These are phyloP conservation scores for Noctua fimbriata DNA, from an alignment of 2,888 invertebrate species.

Conservation along the genomic window DNA sequence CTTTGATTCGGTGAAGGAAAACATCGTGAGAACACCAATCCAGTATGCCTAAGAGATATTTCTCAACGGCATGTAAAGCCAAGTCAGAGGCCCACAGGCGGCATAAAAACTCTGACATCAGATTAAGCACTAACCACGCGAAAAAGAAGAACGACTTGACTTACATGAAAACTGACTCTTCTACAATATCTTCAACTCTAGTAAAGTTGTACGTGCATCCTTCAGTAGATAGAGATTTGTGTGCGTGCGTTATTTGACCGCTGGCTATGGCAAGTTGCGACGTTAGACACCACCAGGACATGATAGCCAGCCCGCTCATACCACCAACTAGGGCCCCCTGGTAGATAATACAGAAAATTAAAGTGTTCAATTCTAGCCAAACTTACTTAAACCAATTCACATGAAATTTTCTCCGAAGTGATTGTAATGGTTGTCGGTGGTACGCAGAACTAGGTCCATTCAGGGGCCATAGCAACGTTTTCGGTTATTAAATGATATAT, in stretches of 20 bases:
- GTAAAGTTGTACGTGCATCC: slow-evolving; percentile 92
- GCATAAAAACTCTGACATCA: background rate
- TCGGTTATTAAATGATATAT: background rate
- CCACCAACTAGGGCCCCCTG: slow-evolving; percentile 92
- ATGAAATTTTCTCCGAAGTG: background rate
- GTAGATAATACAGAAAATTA: background rate
- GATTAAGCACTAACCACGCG: background rate
- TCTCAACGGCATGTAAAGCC: background rate
- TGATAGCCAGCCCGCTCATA: slow-evolving; percentile 87
- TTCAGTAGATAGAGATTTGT: slow-evolving; percentile 91
- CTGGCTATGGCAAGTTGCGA: slow-evolving; percentile 91
- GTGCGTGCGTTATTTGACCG: slow-evolving; percentile 91
- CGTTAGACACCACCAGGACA: slow-evolving; percentile 91
- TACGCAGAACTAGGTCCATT: background rate
- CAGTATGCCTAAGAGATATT: background rate
- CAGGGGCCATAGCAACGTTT: background rate
- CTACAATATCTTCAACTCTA: slow-evolving; percentile 66
- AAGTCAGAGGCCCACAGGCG: background rate
- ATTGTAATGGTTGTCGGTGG: background rate
- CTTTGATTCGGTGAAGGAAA: background rate
- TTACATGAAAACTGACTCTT: slow-evolving; percentile 62
- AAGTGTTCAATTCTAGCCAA: background rate
- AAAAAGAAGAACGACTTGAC: slow-evolving; percentile 3
- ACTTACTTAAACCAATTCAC: background rate
- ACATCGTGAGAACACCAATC: background rate